Base-by-base conservation (phyloP, 2,888 invertebrate species). In the Geophilus truncorum region DNA sequence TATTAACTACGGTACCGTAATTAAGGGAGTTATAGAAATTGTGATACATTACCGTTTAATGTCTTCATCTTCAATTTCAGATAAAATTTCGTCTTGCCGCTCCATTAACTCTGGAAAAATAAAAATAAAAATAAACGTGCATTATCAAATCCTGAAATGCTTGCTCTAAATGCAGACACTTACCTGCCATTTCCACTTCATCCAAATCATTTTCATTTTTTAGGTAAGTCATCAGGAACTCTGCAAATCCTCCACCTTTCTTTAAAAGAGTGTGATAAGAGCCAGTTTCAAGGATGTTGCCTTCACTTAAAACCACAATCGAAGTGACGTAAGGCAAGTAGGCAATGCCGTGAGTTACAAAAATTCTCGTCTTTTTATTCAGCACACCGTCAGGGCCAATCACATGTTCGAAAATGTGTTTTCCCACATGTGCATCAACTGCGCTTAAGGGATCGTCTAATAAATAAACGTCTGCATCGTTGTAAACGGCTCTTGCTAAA, bases 261-360 rank as follows among this genome's bases (percentile, higher is more conserved):
- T 92, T 92, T 81, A 98, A 86, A 84, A 99, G 89, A 86, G 97
- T 92, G 84, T 93, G 92, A 88, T 98, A 98, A 5, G 94, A 93
- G 78, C 98, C 98, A 77, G 89, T 90, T 88, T 98, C 98, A 0
- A 94, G 93, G 18, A 98, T 91, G 85, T 91, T 90, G 0, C 98
- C 98, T 85, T 94, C 90, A 85, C 93, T 93, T 85, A 99, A 87
- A 2, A 98, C 98, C 83, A 97, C 88, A 83, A 99, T 96, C 85
- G 93, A 90, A 88, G 98, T 95, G 0, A 94, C 94, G 85, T 94
- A 92, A 0, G 96, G 94, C 84, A 98, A 90, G 88, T 94, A 97
- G 10, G 96, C 94, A 80, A 98, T 93, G 83, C 95, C 94, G 87
- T 99, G 98, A 0, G 98, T 99, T 28, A 98, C 98, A 85, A 98